A percentile compares a stretch with the other conserved stretches of the same genome.
phyloP scores from a whole-genome alignment of 1,140 invertebrate species.

The Amyelois transitella region DNA sequence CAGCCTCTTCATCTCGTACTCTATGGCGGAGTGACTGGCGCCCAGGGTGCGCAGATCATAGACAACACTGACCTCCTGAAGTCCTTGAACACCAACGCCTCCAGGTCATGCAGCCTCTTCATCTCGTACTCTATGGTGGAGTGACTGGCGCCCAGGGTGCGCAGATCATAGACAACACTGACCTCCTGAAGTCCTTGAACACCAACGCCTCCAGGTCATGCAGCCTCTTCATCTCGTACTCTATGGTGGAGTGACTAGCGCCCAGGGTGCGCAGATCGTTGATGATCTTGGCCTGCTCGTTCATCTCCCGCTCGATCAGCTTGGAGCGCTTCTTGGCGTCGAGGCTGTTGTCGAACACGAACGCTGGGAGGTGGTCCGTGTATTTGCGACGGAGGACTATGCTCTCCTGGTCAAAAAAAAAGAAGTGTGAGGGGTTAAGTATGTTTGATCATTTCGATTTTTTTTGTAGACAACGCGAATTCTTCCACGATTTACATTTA shows the following conservation, averaged over 20 bases:
- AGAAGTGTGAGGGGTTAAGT: too few species aligned
- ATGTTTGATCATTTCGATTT: too few species aligned
- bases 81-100: constrained; percentile 93
- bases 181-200: constrained; percentile 88
- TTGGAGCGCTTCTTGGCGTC: constrained; percentile 93
- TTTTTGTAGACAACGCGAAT: too few species aligned
- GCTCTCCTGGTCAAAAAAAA: constrained; percentile 83
- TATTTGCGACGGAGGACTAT: constrained; percentile 79
- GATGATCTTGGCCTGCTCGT: constrained; percentile 95
- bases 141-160: constrained; percentile 87
- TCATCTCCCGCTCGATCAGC: constrained; percentile 98
- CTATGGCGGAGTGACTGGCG: constrained; percentile 92
- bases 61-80: constrained; percentile 91
- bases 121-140: constrained; percentile 94
- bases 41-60: constrained; percentile 92
- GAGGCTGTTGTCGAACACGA: constrained; percentile 89
- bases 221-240: constrained; percentile 91
- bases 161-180: constrained; percentile 29
- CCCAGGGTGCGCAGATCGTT: constrained; percentile 92
- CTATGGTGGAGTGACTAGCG: constrained; percentile 92
- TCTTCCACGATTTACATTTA: too few species aligned
- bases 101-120: constrained; percentile 90
- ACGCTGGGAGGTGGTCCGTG: constrained; percentile 85
- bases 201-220: constrained; percentile 94
- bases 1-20: constrained; percentile 91